phyloP scores from a whole-genome alignment of 2,888 invertebrate genomes.

The Ashinkailepas kermadecensis region DNA sequence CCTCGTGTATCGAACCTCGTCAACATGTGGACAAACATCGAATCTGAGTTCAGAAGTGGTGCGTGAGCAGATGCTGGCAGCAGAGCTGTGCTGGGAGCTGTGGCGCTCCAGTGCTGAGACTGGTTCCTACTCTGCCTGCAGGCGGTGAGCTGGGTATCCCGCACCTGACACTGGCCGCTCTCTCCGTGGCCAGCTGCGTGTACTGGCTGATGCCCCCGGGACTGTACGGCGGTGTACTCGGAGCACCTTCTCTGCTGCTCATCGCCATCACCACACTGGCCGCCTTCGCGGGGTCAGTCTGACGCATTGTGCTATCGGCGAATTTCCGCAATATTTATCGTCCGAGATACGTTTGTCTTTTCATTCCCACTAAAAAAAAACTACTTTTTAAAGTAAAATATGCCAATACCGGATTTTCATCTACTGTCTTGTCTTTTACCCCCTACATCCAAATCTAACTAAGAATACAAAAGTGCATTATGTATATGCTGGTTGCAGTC shows the following conservation, averaged over 20 bases:
- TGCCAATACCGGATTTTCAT: too few species aligned
- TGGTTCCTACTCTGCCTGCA: not conserved
- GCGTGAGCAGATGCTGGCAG: not conserved
- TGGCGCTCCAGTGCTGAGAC: not conserved
- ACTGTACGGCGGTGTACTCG: not conserved
- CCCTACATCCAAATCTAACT: too few species aligned
- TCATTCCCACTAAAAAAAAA: too few species aligned
- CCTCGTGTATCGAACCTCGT: too few species aligned
- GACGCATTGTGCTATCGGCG: too few species aligned
- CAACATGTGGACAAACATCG: too few species aligned
- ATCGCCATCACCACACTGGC: not conserved
- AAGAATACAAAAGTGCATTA: too few species aligned
- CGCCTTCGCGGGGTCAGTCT: not conserved
- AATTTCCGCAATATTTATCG: too few species aligned
- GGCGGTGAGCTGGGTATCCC: not conserved
- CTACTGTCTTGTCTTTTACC: too few species aligned
- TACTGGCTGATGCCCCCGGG: slow-evolving; percentile 10
- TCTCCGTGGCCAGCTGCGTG: not conserved
- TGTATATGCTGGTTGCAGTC: too few species aligned
- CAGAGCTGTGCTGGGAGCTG: not conserved
- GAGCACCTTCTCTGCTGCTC: not conserved
- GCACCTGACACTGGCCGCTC: not conserved
- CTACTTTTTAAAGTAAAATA: too few species aligned
- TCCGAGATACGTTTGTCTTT: not conserved
- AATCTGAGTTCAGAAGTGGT: not conserved